Percentiles rank a stretch among this genome's conserved stretches.
phyloP scores from a whole-genome alignment of 2,888 invertebrate species.

The Oligia strigilis region DNA sequence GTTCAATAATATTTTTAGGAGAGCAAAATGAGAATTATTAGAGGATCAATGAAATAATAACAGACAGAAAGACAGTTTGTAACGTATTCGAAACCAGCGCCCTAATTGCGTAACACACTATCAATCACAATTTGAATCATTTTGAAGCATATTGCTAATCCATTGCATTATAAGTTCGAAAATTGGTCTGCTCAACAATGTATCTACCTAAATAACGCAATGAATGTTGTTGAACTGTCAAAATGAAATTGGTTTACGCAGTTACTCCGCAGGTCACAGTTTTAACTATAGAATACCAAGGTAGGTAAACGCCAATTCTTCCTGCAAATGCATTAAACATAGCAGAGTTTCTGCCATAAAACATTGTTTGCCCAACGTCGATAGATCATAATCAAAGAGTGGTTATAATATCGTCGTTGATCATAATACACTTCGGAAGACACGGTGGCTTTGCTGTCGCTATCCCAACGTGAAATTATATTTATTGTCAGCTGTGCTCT shows the following conservation, averaged over 20 bases:
- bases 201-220: too few relatives aligned
- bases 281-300: neutral
- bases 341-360: neutral
- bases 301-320: neutral
- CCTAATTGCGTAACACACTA: neutral
- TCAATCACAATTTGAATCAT: too few relatives aligned
- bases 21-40: too few relatives aligned
- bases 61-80: neutral
- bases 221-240: neutral
- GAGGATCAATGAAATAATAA: too few relatives aligned
- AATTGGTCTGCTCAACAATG: too few relatives aligned
- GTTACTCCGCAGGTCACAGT: neutral
- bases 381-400: conserved; percentile 30
- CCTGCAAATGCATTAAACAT: conserved; percentile 11
- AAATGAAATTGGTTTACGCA: neutral
- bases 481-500: conserved; percentile 29
- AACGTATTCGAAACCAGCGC: neutral
- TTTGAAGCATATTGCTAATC: too few relatives aligned
- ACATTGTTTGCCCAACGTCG: conserved; percentile 27
- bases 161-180: too few relatives aligned
- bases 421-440: conserved; percentile 31
- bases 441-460: conserved; percentile 6
- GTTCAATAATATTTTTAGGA: too few relatives aligned
- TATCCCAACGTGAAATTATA: conserved; percentile 20
- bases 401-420: neutral